These are phyloP conservation scores for Nyctereutes procyonoides DNA, from an alignment of 2,113 vertebrate species.

Conservation along the genomic window DNA sequence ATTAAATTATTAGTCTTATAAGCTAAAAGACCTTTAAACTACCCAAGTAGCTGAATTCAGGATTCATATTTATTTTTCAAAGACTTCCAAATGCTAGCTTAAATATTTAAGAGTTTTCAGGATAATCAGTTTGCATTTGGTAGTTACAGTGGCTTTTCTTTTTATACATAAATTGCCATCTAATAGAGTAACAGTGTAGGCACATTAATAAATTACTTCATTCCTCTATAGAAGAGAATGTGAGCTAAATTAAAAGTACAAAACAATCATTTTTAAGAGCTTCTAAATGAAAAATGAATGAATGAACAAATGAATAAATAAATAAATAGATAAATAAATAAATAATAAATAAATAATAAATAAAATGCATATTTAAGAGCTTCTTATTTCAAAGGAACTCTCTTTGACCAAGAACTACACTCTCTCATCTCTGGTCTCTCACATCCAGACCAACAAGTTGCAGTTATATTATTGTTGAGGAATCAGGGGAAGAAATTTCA, in stretches of 20 bases:
- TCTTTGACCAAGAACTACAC: neutral
- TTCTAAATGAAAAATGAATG: neutral
- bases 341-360: no score
- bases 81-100: neutral
- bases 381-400: neutral
- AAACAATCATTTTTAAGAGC: neutral
- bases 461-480: neutral
- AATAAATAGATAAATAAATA: no score
- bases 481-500: neutral
- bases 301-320: no score
- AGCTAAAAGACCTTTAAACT: neutral
- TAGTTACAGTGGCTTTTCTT: neutral
- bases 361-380: neutral
- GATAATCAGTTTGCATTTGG: neutral
- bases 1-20: slow-evolving; percentile 7
- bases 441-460: neutral
- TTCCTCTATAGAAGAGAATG: neutral
- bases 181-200: neutral
- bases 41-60: neutral
- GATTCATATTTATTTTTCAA: slow-evolving; percentile 50
- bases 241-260: neutral
- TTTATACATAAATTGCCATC: neutral
- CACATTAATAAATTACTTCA: neutral
- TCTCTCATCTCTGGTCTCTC: neutral
- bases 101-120: neutral